Evolutionary conservation across 1,140 invertebrate species (phyloP), one percentile per base, ranked within the genome.

Genomic region (Ostrea edulis): DNA sequence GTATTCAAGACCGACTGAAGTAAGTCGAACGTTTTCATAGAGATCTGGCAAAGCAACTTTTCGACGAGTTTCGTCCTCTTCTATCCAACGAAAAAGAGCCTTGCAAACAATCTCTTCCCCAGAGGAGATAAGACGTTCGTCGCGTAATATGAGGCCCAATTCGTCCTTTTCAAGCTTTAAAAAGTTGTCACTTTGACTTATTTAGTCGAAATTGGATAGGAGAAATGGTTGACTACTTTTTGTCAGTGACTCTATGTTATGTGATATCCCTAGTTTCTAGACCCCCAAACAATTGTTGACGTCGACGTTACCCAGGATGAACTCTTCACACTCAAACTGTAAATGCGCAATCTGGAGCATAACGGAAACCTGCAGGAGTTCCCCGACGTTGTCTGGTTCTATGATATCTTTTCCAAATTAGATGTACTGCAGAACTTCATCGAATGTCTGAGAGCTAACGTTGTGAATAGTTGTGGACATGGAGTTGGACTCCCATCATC

Each of bases 91-190:
- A 8, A 90, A 85, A 12, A 90, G 65, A 5, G 87, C 83, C 14
- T 90, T 87, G 81, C 87, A 88, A 9, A 90, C 89, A 22, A 58
- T 51, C 5, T 89, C 89, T 54, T 90, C 89, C 20, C 82, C 44
- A 25, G 55, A 81, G 2, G 87, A 51, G 14, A 22, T 87, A 52
- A 90, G 85, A 14, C 82, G 44, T 25, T 90, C 87, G 44, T 85
- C 86, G 68, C 87, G 77, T 9, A 90, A 65, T 29, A 90, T 85
- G n/a, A n/a, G 20, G 8, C 58, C 55, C 20, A 90, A 20, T 22
- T 90, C 89, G 58, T 87, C 84, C n/a, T 77, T 82, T 51, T 89
- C 89, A 51, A 90, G 77, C 8, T 29, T 51, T 35, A 88, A 77
- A 86, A 90, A 88, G 20, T 87, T 65, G 8, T 82, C 54, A 35